phyloP scores from a whole-genome alignment of 2,797 vertebrate genomes.

The Sebastes taczanowskii region DNA sequence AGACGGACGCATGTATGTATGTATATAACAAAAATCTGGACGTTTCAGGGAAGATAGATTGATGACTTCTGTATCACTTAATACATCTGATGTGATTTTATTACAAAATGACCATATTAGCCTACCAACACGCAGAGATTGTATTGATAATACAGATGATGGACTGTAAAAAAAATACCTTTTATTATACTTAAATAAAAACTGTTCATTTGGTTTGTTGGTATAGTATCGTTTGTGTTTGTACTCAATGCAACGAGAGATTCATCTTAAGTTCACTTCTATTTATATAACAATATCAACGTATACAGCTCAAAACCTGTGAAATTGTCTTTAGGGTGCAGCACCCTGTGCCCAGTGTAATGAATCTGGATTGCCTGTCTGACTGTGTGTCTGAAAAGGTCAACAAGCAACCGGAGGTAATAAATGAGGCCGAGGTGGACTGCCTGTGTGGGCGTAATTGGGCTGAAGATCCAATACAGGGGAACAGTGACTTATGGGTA shows the following conservation, averaged over 20 bases:
- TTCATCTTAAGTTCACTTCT: not conserved
- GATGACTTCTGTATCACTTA: too few relatives aligned
- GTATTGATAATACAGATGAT: not conserved
- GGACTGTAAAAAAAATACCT: not conserved
- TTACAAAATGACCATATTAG: too few relatives aligned
- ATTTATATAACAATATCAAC: not conserved
- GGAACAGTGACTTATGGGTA: slow-evolving; percentile 83
- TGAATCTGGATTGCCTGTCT: slow-evolving; percentile 62
- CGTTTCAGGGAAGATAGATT: too few relatives aligned
- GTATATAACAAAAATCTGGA: too few relatives aligned
- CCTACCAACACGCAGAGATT: not conserved
- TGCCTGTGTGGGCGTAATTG: slow-evolving; percentile 82
- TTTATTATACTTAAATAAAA: not conserved
- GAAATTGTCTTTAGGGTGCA: slow-evolving; percentile 30
- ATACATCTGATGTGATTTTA: too few relatives aligned
- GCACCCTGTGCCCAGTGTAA: slow-evolving; percentile 46
- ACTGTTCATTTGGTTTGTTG: not conserved
- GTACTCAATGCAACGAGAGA: not conserved
- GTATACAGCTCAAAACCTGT: not conserved
- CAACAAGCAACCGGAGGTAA: slow-evolving; percentile 81
- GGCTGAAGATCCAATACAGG: slow-evolving; percentile 80
- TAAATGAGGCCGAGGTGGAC: slow-evolving; percentile 73
- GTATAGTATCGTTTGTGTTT: not conserved
- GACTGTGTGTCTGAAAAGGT: slow-evolving; percentile 79
- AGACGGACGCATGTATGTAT: too few relatives aligned